phyloP scores from a whole-genome alignment of 23 tunicate species.

The Phallusia fumigata region DNA sequence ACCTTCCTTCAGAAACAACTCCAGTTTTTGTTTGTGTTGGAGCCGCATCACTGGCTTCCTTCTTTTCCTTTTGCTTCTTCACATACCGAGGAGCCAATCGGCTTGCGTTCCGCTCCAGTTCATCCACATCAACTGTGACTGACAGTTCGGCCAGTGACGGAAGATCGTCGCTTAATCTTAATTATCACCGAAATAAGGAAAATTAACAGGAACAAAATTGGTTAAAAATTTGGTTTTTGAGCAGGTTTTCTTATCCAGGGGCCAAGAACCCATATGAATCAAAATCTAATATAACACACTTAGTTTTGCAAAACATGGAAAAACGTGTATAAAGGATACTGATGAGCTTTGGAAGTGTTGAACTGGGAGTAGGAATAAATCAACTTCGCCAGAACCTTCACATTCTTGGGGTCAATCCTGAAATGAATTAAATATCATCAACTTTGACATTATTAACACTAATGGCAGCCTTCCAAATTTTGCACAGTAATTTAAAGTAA shows the following conservation, averaged over 20 bases:
- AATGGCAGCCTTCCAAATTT: too few relatives aligned
- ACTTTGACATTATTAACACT: neutral
- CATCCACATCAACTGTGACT: constrained; percentile 76
- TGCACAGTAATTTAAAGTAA: too few relatives aligned
- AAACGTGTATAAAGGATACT: constrained; percentile 22
- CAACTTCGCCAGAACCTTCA: constrained; percentile 77
- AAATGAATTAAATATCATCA: neutral
- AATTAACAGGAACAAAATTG: too few relatives aligned
- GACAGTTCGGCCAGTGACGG: constrained; percentile 80
- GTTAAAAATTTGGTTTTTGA: too few relatives aligned
- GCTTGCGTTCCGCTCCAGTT: constrained; percentile 64
- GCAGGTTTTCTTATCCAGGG: too few relatives aligned
- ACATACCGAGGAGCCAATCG: constrained; percentile 72
- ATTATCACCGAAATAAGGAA: neutral
- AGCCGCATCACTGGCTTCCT: constrained; percentile 1
- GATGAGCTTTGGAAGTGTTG: constrained; percentile 77
- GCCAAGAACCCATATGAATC: too few relatives aligned
- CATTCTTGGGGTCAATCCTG: constrained; percentile 74
- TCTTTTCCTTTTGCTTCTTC: constrained; percentile 65
- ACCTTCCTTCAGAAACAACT: constrained; percentile 63
- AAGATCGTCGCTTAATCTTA: constrained; percentile 63
- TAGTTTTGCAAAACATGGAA: too few relatives aligned
- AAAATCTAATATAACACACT: too few relatives aligned
- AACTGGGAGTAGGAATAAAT: constrained; percentile 80
- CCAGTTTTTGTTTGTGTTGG: neutral